Evolutionary conservation across 2,113 vertebrate species (phyloP), one percentile per base, ranked within the genome.

Genomic region (Dicrurus megarhynchus): DNA sequence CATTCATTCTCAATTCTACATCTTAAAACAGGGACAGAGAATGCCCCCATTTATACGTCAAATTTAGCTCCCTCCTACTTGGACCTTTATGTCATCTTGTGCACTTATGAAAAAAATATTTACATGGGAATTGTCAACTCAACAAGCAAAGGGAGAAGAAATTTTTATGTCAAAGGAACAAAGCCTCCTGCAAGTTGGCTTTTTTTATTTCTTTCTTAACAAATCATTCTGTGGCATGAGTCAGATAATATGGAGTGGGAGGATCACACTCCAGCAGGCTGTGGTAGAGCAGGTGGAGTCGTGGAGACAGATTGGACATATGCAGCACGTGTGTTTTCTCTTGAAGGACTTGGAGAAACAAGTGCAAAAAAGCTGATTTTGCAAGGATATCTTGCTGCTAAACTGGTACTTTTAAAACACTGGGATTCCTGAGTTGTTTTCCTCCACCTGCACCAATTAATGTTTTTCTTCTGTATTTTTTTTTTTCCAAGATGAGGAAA

Each of bases 241-340:
- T 95, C 87, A 96, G 87, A 80, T 90, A 94, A 83, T 41, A 57
- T 3, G 6, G 90, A 90, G 92, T 94, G 53, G 90, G 89, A 96
- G 65, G 65, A 94, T 75, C 30, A 56, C 76, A 91, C 74, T 84
- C 78, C 70, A 92, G 69, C 65, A 93, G 69, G 64, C 77, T 77
- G 61, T 57, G 91, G 42, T 56, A 56, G 56, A 89, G 75, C 95
- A 94, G 60, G 93, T 87, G 88, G 76, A 90, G 57, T 65, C 8
- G 3, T 41, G 42, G 49, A 84, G 53, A 93, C 86, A 92, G 63
- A 28, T 91, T 57, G n/a, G 67, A 53, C 16, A 59, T 44, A 65
- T 11, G 53, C 49, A 92, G 57, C 2, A 4, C 15, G 49, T 68
- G 28, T 61, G 27, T 7, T 88, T 55, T 92, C 32, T 79, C n/a